Percentiles rank a stretch among this genome's conserved stretches.
These are phyloP conservation scores for Premnoplex brunnescens DNA, from an alignment of 2,797 vertebrate genomes.

Conservation along the genomic window DNA sequence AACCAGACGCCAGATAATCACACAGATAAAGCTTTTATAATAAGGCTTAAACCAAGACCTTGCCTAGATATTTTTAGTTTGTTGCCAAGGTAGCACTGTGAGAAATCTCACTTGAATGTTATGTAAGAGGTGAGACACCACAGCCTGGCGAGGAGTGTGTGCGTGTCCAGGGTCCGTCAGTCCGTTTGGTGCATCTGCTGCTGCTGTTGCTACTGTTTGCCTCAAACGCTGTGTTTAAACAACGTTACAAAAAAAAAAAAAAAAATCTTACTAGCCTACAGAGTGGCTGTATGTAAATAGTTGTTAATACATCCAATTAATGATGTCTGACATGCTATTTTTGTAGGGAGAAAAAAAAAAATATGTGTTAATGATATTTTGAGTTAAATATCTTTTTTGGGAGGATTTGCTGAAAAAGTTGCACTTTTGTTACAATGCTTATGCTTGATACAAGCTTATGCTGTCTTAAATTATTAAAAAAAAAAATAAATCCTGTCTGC, in stretches of 20 bases:
- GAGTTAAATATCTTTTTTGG: conserved; percentile 82
- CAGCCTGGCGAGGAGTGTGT: conserved; percentile 74
- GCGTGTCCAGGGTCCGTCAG: conserved; percentile 60
- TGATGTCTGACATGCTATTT: conserved; percentile 91
- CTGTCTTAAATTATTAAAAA: conserved; percentile 96
- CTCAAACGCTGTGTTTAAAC: conserved; percentile 85
- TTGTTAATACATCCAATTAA: conserved; percentile 80
- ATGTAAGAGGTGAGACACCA: conserved; percentile 81
- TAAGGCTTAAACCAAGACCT: conserved; percentile 80
- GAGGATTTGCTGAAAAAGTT: conserved; percentile 87
- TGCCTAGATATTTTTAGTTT: conserved; percentile 84
- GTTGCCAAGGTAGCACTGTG: conserved; percentile 85
- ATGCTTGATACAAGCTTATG: conserved; percentile 87
- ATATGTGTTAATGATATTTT: conserved; percentile 80
- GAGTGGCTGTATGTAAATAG: conserved; percentile 91
- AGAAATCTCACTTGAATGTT: conserved; percentile 83
- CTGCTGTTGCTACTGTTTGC: conserved; percentile 89
- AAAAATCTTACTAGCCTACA: conserved; percentile 79
- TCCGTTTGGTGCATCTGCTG: conserved; percentile 79
- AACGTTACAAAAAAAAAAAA: conserved; percentile 71
- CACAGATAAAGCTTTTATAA: conserved; percentile 76
- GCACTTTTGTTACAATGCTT: conserved; percentile 95
- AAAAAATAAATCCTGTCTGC: conserved; percentile 89
- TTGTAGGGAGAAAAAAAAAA: conserved; percentile 84
- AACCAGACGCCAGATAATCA: conserved; percentile 78